A percentile compares a stretch with the other conserved stretches of the same genome.
Evolutionary conservation across 2,113 vertebrate genomes (phyloP).

Genomic region (Siphamia tubifer): DNA sequence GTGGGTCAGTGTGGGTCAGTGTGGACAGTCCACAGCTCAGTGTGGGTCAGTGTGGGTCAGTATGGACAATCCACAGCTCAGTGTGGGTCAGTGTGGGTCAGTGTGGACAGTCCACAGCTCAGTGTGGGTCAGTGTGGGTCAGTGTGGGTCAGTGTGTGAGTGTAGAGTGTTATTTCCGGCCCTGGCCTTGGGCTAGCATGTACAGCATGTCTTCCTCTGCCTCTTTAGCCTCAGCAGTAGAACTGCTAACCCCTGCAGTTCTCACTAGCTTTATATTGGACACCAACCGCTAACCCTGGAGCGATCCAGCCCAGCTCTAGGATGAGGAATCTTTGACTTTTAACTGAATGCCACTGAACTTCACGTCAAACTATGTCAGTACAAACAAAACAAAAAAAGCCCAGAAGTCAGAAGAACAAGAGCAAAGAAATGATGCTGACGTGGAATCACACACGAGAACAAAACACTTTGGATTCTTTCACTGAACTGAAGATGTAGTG

Average conservation of each 20-base stretch:
- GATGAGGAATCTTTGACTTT: background rate
- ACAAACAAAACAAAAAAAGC: too few relatives aligned
- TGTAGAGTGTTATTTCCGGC: slow-evolving; percentile 28
- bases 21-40: too few relatives aligned
- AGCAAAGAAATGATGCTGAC: too few relatives aligned
- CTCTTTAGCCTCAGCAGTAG: slow-evolving; percentile 11
- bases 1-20: too few relatives aligned
- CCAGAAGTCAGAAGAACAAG: too few relatives aligned
- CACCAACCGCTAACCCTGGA: background rate
- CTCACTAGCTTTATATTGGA: background rate
- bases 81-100: too few relatives aligned
- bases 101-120: too few relatives aligned
- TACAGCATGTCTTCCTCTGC: slow-evolving; percentile 14
- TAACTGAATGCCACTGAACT: background rate
- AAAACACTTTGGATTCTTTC: too few relatives aligned
- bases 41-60: background rate
- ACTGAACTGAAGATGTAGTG: too few relatives aligned
- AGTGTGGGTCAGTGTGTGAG: slow-evolving; percentile 4
- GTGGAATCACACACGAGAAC: too few relatives aligned
- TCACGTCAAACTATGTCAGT: background rate
- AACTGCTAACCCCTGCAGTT: background rate
- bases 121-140: background rate
- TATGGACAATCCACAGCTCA: too few relatives aligned
- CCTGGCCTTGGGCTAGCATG: slow-evolving; percentile 16
- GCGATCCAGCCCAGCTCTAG: background rate